These are phyloP conservation scores for Apostichopus leukothele DNA, from an alignment of 53 echinoderm and acorn worm species.

Conservation along the genomic window DNA sequence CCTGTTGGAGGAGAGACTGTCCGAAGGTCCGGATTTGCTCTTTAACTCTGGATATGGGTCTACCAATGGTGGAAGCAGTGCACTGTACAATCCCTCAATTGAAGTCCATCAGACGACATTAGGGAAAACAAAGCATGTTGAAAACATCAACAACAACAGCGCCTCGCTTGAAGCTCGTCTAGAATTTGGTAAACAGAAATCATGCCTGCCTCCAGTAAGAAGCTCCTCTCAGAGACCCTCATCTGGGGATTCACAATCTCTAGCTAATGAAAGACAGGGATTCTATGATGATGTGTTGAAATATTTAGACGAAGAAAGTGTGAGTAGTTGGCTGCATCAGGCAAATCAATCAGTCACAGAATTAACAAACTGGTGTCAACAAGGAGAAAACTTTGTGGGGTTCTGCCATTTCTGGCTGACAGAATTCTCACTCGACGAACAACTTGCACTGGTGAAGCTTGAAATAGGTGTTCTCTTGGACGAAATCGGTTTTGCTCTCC, in stretches of 20 bases:
- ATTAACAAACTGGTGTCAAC: constrained; percentile 71
- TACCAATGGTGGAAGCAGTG: background rate
- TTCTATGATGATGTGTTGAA: constrained; percentile 76
- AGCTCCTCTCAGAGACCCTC: constrained; percentile 60
- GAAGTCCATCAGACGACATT: background rate
- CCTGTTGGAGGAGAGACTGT: constrained; percentile 64
- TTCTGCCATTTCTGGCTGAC: constrained; percentile 93
- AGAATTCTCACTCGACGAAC: constrained; percentile 78
- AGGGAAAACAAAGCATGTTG: background rate
- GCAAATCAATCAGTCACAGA: constrained; percentile 78
- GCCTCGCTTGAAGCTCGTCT: constrained; percentile 11
- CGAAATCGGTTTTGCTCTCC: constrained; percentile 79
- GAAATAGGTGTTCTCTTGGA: constrained; percentile 86
- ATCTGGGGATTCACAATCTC: constrained; percentile 44
- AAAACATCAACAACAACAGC: constrained; percentile 6
- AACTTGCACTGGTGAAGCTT: constrained; percentile 73
- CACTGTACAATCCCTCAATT: background rate
- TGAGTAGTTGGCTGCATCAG: constrained; percentile 70
- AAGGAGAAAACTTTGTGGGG: constrained; percentile 71
- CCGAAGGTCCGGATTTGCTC: background rate
- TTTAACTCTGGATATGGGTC: background rate
- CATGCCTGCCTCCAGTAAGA: constrained; percentile 60
- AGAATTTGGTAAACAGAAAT: constrained; percentile 51
- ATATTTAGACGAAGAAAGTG: constrained; percentile 55
- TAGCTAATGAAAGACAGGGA: constrained; percentile 51